Evolutionary conservation across 2,888 invertebrate genomes (phyloP).

Genomic region (Phengaris arion): DNA sequence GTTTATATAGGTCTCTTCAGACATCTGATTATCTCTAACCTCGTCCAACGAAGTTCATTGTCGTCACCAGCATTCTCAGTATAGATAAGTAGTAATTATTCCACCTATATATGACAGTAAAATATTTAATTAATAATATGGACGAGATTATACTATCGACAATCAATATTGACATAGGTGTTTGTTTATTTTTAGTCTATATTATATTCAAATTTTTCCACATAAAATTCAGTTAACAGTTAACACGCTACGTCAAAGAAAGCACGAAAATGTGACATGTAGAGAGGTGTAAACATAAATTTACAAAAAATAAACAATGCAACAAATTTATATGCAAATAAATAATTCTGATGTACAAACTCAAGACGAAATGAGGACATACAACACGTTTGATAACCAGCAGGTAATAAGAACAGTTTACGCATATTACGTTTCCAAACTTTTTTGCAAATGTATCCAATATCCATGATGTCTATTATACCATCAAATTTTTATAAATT

Average conservation of each 20-base stretch:
- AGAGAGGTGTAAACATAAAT: neutral
- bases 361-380: neutral
- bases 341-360: neutral
- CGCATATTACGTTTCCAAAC: neutral
- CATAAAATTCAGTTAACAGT: neutral
- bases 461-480: neutral
- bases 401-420: slow-evolving; percentile 8
- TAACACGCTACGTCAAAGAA: slow-evolving; percentile 4
- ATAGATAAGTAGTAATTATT: neutral
- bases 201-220: neutral
- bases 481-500: neutral
- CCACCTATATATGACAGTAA: neutral
- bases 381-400: slow-evolving; percentile 8
- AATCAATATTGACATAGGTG: neutral
- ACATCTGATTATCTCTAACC: slow-evolving; percentile 21
- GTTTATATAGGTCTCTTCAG: neutral
- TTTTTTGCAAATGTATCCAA: neutral
- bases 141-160: slow-evolving; percentile 4
- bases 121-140: neutral
- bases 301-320: neutral
- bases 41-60: slow-evolving; percentile 18
- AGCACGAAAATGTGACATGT: slow-evolving; percentile 5
- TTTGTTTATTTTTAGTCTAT: neutral
- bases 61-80: slow-evolving; percentile 25
- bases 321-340: neutral